Evolutionary conservation across 2,113 vertebrate genomes (phyloP), one percentile per base, ranked within the genome.

Genomic region (Spermophilus dauricus): DNA sequence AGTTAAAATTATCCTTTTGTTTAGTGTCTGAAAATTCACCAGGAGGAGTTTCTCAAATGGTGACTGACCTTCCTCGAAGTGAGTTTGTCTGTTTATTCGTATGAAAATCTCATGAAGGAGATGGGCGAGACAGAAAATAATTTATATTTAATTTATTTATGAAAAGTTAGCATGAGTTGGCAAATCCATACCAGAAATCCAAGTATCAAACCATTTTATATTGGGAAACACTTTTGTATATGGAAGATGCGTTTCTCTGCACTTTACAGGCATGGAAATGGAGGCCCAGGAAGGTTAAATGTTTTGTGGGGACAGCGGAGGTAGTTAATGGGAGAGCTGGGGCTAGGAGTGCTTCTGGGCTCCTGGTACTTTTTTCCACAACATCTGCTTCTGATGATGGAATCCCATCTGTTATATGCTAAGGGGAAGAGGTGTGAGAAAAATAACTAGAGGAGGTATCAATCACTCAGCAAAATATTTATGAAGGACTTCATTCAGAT

Each of bases 391-490:
- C 90, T 97, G 90, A 86, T 82, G 94, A 91, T 96, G 92, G 81
- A 96, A 92, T 96, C 94, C 96, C 97, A 97, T 97, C 97, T 97
- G 96, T 94, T 97, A 88, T 65, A 77, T 78, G 69, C 37, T 58
- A 85, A 98, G 85, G 81, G 81, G 67, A 96, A 96, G 95, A 96
- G 90, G 96, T 97, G 48, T 96, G 92, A 96, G 94, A 95, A 92
- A 94, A 97, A 96, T 90, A 96, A 92, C 80, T 78, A 86, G 76
- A 96, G 73, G 77, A 94, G 93, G 69, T 97, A 98, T 97, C 98
- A 98, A 96, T 98, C 97, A 97, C 77, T 39, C 73, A 78, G 97
- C 73, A 97, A 98, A 97, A 96, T 97, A 95, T 97, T 97, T 97
- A 97, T 96, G 88, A 97, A 97, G 94, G 96, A 88, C 88, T 95